Conservation (phyloP, 1,140 invertebrate species). For the Bactericera cockerelli region DNA sequence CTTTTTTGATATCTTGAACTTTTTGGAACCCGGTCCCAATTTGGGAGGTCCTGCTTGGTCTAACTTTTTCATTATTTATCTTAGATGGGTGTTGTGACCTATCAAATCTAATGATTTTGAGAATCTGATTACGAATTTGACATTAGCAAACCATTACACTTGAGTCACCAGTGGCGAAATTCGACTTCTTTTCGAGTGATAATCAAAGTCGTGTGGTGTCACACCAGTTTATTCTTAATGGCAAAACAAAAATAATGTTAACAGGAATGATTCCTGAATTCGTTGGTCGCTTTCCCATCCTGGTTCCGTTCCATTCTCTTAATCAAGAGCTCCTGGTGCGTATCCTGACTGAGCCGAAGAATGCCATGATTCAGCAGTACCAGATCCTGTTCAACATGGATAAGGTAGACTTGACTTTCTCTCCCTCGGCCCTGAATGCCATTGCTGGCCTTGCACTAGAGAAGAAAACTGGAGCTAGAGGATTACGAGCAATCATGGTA, state of each 20-base stretch:
- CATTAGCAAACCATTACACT: neutral
- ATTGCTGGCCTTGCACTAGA: conserved; percentile 86
- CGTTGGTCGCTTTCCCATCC: conserved; percentile 87
- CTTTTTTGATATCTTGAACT: too few relatives aligned
- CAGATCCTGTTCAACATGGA: conserved; percentile 56
- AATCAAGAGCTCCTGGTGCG: conserved; percentile 78
- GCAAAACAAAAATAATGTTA: too few relatives aligned
- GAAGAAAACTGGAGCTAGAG: conserved; percentile 90
- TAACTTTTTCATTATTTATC: too few relatives aligned
- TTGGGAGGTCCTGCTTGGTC: too few relatives aligned
- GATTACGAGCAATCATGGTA: conserved; percentile 84
- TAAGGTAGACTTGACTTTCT: conserved; percentile 79
- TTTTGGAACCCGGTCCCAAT: too few relatives aligned
- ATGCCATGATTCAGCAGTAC: conserved; percentile 81
- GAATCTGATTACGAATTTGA: neutral
- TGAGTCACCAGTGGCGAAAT: neutral
- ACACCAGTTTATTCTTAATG: too few relatives aligned
- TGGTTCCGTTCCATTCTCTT: conserved; percentile 94
- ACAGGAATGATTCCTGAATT: conserved; percentile 56
- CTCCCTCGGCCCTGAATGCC: conserved; percentile 66
- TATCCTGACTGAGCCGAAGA: conserved; percentile 93
- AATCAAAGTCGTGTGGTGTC: too few relatives aligned
- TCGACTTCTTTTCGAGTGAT: neutral
- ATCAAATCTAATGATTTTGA: too few relatives aligned
- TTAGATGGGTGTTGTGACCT: too few relatives aligned